These are phyloP conservation scores for Trichoplusia ni DNA, from an alignment of 1,140 invertebrate genomes.

Conservation along the genomic window DNA sequence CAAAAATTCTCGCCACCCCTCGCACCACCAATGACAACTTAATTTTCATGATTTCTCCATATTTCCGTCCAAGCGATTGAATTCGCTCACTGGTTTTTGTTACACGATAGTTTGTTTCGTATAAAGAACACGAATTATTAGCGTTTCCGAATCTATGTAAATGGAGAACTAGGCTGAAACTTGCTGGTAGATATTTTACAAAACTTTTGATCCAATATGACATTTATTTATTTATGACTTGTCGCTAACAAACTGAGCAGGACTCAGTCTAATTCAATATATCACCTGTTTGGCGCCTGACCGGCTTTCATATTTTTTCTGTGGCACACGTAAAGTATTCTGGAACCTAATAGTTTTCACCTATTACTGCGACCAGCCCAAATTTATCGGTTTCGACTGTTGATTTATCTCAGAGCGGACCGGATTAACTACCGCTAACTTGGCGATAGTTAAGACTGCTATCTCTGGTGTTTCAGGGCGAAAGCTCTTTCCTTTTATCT, in stretches of 20 bases:
- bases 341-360: slow-evolving; percentile 79
- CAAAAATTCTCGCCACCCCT: slow-evolving; percentile 40
- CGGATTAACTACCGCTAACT: slow-evolving; percentile 81
- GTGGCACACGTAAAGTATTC: slow-evolving; percentile 68
- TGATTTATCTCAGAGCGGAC: slow-evolving; percentile 75
- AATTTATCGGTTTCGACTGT: slow-evolving; percentile 79
- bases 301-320: slow-evolving; percentile 73
- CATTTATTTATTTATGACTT: too few relatives aligned
- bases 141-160: too few relatives aligned
- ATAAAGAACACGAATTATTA: slow-evolving; percentile 24
- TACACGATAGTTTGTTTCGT: slow-evolving; percentile 25
- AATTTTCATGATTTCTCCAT: slow-evolving; percentile 49
- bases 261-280: neutral
- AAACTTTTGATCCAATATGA: too few relatives aligned
- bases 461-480: slow-evolving; percentile 77
- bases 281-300: slow-evolving; percentile 42
- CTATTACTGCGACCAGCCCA: slow-evolving; percentile 73
- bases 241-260: too few relatives aligned
- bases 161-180: too few relatives aligned
- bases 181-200: too few relatives aligned
- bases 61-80: slow-evolving; percentile 45
- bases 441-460: slow-evolving; percentile 81
- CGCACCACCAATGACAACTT: too few relatives aligned
- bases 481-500: slow-evolving; percentile 81
- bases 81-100: slow-evolving; percentile 36